Conservation (phyloP, 2,797 vertebrate genomes). For the Buceros bicornis region DNA sequence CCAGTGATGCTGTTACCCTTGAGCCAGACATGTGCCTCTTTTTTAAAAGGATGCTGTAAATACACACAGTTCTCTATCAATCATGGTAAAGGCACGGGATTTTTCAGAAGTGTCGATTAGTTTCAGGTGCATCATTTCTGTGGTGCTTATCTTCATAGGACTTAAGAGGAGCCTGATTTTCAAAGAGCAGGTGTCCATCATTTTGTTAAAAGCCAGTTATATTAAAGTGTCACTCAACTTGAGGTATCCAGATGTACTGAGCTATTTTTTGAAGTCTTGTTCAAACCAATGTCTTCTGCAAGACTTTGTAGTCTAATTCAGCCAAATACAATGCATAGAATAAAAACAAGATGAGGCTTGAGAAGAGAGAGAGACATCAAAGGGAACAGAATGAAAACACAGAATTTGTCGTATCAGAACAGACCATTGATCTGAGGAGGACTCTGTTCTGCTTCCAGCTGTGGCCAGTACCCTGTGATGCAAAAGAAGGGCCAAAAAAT, state of each 20-base stretch:
- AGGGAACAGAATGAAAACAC: constrained; percentile 61
- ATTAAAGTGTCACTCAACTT: constrained; percentile 54
- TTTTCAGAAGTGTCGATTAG: constrained; percentile 63
- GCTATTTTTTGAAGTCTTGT: constrained; percentile 61
- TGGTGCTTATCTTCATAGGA: constrained; percentile 38
- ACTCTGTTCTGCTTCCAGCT: constrained; percentile 59
- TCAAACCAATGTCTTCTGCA: constrained; percentile 56
- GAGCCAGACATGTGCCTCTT: not conserved
- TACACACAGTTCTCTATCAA: constrained; percentile 21
- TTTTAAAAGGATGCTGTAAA: constrained; percentile 36
- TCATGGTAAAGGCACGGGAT: constrained; percentile 14
- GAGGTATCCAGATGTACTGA: constrained; percentile 62
- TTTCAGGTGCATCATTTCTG: constrained; percentile 36
- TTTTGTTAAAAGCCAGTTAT: constrained; percentile 57
- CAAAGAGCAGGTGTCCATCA: constrained; percentile 68
- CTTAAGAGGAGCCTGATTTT: constrained; percentile 49
- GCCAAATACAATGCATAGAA: constrained; percentile 59
- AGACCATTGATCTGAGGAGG: constrained; percentile 47
- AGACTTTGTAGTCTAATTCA: constrained; percentile 68
- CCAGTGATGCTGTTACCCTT: not conserved
- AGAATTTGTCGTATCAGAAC: constrained; percentile 66
- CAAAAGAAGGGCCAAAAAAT: constrained; percentile 35
- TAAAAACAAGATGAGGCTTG: constrained; percentile 72
- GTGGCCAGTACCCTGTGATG: constrained; percentile 32
- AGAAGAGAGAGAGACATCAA: constrained; percentile 61